Conservation (phyloP, 2,888 invertebrate species). For the Hydropsyche betteni region DNA sequence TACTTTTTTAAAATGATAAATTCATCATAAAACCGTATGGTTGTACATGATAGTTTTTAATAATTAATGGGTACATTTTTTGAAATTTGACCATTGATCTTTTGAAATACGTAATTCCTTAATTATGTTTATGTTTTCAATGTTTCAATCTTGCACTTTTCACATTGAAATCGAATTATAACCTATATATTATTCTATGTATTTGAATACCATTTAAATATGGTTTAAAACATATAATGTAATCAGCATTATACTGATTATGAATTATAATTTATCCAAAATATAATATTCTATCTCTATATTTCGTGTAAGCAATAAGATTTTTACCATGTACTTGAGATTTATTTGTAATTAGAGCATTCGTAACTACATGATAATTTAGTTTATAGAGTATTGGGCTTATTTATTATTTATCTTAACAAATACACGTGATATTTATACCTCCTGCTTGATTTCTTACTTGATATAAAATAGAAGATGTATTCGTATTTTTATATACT, state of each 20-base stretch:
- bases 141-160: too few relatives aligned
- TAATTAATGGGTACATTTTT: background rate
- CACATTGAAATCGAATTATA: too few relatives aligned
- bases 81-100: too few relatives aligned
- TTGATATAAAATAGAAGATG: background rate
- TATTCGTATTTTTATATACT: slow-evolving; percentile 10
- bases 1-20: slow-evolving; percentile 28
- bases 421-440: slow-evolving; percentile 30
- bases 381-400: slow-evolving; percentile 14
- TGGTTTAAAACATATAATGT: too few relatives aligned
- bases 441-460: slow-evolving; percentile 21
- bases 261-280: too few relatives aligned
- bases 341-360: slow-evolving; percentile 27
- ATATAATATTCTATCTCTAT: too few relatives aligned
- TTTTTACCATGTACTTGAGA: slow-evolving; percentile 20
- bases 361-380: slow-evolving; percentile 20
- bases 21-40: slow-evolving; percentile 20
- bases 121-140: too few relatives aligned
- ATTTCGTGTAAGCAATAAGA: background rate
- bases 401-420: slow-evolving; percentile 24
- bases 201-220: too few relatives aligned
- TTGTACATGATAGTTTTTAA: slow-evolving; percentile 8
- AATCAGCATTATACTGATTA: too few relatives aligned
- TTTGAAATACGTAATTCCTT: too few relatives aligned
- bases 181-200: too few relatives aligned